Evolutionary conservation across 2,888 invertebrate genomes (phyloP), one percentile per base, ranked within the genome.

Genomic region (Entomobrya multifasciata): DNA sequence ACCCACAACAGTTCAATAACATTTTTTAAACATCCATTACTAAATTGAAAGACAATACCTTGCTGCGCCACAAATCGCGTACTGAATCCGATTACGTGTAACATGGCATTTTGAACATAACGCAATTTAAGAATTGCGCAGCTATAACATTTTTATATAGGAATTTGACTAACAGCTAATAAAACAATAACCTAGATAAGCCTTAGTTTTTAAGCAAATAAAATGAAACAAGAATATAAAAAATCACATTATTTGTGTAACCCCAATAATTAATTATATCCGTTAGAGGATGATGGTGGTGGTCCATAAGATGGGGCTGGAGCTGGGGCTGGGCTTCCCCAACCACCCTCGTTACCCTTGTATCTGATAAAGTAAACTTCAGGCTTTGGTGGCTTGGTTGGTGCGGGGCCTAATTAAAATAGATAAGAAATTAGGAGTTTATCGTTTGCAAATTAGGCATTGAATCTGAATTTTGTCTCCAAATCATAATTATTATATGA

Each of bases 341-440:
- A 62, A 8, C 60, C 60, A 15, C 60, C 85, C 27, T 85, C 49
- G 44, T 55, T 44, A 8, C 70, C 85, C 25, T 84, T 84, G 67
- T 84, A 84, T 15, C 84, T 65, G 57, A 84, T 84, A 27, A 84
- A 84, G 47, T 36, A 44, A 0, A 87, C 87, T 60, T 87, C 87
- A 15, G 87, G 87, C 65, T 87, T 87, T n/a, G 60, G 27, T 20
- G 87, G 87, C 13, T 67, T 55, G 1, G 87, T 83, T 25, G 87
- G 83, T 49, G 60, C 20, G 2, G 87, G 78, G 0, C 70, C 83
- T n/a, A n/a, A n/a, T n/a, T n/a, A n/a, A n/a, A n/a, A n/a, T n/a
- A n/a, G n/a, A n/a, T n/a, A n/a, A n/a, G n/a, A n/a, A n/a, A n/a
- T n/a, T n/a, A n/a, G n/a, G n/a, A n/a, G n/a, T n/a, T n/a, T n/a